Base-by-base conservation (phyloP, 2,888 invertebrate genomes). In the Sinodicranocentrus sp. region DNA sequence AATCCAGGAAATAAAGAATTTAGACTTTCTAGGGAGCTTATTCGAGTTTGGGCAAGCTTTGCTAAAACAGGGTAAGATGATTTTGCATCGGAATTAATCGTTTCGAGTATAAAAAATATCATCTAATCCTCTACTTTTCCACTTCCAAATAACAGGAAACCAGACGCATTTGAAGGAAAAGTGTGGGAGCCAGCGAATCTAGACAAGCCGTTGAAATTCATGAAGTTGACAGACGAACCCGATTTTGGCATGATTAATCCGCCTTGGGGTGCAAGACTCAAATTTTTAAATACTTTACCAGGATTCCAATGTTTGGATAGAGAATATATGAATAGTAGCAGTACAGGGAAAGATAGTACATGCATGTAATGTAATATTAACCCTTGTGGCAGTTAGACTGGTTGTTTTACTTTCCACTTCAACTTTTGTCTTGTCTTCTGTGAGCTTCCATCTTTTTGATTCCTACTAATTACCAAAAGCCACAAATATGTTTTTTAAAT, bases 1-100 rank as follows among this genome's bases (percentile, higher is more conserved):
- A 76, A 82, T 26, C 82, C 84, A 10, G 75, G 82, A 1, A 68
- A 84, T 26, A 43, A 72, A 25, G 86, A 86, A 39, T 86, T 71
- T 33, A 17, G 25, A 17, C 67, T 86, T n/a, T 84, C 84, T 0
- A 73, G 82, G 57, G 54, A 79, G 23, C 71, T 86, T 54, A 70
- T 86, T 21, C 76, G 71, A 2, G 54, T 67, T 5, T 86, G 86
- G 86, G 70, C 78, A 13, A 59, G 79, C n/a, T 86, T 86, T 70
- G 78, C 82, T 6, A 80, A 52, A 39, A 82, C 52, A 21, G 85
- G 84, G 85, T 85, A 82, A 68, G 39, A 8, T 23, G 2, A 28
- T 61, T 21, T 21, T 5, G 21, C 21, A 57, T 8, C 3, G 57
- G 3, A 3, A 61, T 61, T 13, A 5, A 13, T 5, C 39, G 39